Evolutionary conservation across 2,888 invertebrate species (phyloP).

Genomic region (Philhelius pedissequus): DNA sequence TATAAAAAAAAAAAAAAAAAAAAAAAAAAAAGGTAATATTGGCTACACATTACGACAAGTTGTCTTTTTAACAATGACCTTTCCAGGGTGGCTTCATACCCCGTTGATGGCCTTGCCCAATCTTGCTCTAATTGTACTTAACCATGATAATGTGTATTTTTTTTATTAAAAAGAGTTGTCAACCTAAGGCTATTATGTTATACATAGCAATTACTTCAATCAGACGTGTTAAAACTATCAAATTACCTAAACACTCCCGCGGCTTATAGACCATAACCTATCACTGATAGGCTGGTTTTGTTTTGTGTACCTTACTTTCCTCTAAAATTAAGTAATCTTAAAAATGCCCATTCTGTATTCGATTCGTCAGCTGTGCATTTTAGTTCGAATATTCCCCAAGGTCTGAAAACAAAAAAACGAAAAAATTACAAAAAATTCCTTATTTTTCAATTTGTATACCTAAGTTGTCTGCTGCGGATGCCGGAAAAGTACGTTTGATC

Average conservation of each 20-base stretch:
- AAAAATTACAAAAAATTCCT: slow-evolving; percentile 4
- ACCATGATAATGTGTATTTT: background rate
- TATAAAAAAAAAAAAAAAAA: too few relatives aligned
- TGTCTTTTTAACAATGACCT: too few relatives aligned
- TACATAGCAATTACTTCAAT: background rate
- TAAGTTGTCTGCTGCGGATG: background rate
- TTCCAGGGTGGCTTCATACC: too few relatives aligned
- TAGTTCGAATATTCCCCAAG: background rate
- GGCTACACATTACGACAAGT: too few relatives aligned
- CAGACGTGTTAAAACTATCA: slow-evolving; percentile 24
- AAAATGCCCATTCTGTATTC: background rate
- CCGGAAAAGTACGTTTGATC: slow-evolving; percentile 44
- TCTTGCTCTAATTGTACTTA: background rate
- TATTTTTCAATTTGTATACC: slow-evolving; percentile 17
- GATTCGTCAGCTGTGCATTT: background rate
- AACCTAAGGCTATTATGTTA: background rate
- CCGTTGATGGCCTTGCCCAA: background rate
- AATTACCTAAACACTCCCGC: slow-evolving; percentile 31
- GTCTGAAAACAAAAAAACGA: background rate
- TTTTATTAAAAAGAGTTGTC: background rate
- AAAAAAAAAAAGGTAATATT: too few relatives aligned
- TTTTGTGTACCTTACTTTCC: too few relatives aligned
- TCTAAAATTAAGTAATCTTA: too few relatives aligned
- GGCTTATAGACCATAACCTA: background rate
- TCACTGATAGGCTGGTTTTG: too few relatives aligned